Evolutionary conservation across 2,888 invertebrate species (phyloP), one percentile per base, ranked within the genome.

Genomic region (Creontiades dilutus): DNA sequence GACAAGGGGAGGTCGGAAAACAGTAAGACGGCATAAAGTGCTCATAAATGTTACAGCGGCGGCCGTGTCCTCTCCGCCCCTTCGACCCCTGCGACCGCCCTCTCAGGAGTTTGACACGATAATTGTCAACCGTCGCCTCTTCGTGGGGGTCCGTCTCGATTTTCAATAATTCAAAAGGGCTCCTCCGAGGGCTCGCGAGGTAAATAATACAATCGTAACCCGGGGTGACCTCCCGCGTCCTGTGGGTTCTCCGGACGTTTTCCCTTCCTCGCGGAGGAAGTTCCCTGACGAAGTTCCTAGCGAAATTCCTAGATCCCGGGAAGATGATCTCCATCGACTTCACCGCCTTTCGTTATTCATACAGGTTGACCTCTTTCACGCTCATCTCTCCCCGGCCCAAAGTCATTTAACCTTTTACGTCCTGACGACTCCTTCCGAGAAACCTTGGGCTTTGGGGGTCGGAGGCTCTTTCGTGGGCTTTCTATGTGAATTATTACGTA

Each of bases 171-270:
- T 82, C 82, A 82, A 68, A 37, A 68, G 68, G 68, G 68, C 68
- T 68, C 19, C 68, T 5, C 68, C 82, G 37, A 37, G 27, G 46
- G 11, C 48, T 23, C 82, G 52, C 52, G 23, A 12, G 23, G 52
- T 82, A 52, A 82, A 82, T 82, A 82, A 82, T 82, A 82, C 82
- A 82, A 52, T 52, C 82, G 82, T 82, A 82, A 82, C 82, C 82
- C 82, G 48, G 4, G 52, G 82, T 52, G 48, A 82, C 82, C 82
- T 37, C 80, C 27, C 13, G 76, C 28, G 28, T 28, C 76, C 76
- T 76, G 12, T n/a, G 37, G n/a, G 78, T n/a, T 37, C 19, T 12
- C 23, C 16, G 16, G 16, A 23, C n/a, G 19, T n/a, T n/a, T n/a
- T n/a, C n/a, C n/a, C n/a, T n/a, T n/a, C n/a, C n/a, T n/a, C n/a